A percentile compares a stretch with the other conserved stretches of the same genome.
phyloP scores from a whole-genome alignment of 2,888 invertebrate genomes.

The Odontocolon sp. region DNA sequence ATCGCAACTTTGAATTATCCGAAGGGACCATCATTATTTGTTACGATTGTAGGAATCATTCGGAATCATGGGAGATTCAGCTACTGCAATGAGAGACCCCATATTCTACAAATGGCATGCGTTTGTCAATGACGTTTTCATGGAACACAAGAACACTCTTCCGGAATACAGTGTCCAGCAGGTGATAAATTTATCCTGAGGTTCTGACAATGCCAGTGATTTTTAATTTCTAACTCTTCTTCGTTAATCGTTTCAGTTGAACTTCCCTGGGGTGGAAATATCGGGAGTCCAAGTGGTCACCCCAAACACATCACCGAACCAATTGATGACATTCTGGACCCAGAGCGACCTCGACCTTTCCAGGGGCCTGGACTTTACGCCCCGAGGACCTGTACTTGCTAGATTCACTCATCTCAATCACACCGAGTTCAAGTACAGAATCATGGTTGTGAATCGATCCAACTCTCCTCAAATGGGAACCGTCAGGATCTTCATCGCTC shows the following conservation, averaged over 20 bases:
- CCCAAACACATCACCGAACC: slow-evolving; percentile 82
- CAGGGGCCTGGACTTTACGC: slow-evolving; percentile 91
- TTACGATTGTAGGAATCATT: slow-evolving; percentile 85
- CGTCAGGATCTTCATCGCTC: slow-evolving; percentile 87
- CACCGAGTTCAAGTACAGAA: slow-evolving; percentile 85
- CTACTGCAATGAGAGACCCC: slow-evolving; percentile 94
- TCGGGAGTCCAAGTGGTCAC: slow-evolving; percentile 82
- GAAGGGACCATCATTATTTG: not conserved
- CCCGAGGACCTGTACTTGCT: slow-evolving; percentile 88
- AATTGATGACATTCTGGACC: slow-evolving; percentile 89
- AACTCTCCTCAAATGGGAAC: slow-evolving; percentile 82
- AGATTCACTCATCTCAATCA: slow-evolving; percentile 91
- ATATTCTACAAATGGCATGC: slow-evolving; percentile 94
- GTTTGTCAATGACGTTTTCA: slow-evolving; percentile 90
- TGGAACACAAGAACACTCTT: slow-evolving; percentile 87
- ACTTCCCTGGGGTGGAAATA: slow-evolving; percentile 85
- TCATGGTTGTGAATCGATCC: slow-evolving; percentile 84
- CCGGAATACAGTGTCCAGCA: slow-evolving; percentile 84
- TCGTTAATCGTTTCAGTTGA: slow-evolving; percentile 81
- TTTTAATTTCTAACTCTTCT: not conserved
- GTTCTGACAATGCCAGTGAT: not conserved
- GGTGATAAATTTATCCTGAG: slow-evolving; percentile 78
- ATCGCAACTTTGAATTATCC: not conserved
- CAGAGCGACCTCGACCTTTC: slow-evolving; percentile 89
- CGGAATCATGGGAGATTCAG: slow-evolving; percentile 91